Conservation (phyloP, 2,888 invertebrate species). For the Coleophora flavipennella region DNA sequence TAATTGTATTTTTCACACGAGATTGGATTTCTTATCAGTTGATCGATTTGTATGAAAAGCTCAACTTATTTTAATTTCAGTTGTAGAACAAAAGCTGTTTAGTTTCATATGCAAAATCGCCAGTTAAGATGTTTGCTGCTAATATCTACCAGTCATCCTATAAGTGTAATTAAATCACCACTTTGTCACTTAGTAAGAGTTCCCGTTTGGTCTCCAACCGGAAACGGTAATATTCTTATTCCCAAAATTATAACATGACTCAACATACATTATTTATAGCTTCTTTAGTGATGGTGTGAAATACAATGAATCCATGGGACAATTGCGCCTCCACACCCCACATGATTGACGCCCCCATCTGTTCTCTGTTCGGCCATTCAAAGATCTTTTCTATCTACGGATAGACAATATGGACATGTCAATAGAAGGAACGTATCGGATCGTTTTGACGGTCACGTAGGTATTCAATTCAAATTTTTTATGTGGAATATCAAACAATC, state of each 20-base stretch:
- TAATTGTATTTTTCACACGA: no score
- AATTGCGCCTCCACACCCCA: conserved; percentile 35
- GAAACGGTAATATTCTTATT: conserved; percentile 5
- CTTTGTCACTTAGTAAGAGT: conserved; percentile 7
- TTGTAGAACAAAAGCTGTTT: no score
- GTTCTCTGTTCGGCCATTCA: conserved; percentile 40
- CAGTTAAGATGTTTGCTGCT: no score
- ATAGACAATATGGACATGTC: neutral
- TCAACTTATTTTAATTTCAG: no score
- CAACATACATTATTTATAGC: conserved; percentile 25
- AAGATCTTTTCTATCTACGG: conserved; percentile 18
- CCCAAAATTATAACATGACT: conserved; percentile 16
- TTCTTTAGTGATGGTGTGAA: conserved; percentile 29
- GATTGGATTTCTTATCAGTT: no score
- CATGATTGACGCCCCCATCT: conserved; percentile 47
- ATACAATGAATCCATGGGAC: conserved; percentile 44
- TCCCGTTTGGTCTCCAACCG: conserved; percentile 7
- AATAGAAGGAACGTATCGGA: neutral
- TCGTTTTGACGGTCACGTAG: neutral
- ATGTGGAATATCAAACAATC: no score
- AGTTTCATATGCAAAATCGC: no score
- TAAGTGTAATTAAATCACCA: no score
- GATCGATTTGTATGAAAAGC: no score
- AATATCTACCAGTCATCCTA: no score
- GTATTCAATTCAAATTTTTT: conserved; percentile 2